Conservation (phyloP, 2,113 vertebrate genomes). For the Sander lucioperca region DNA sequence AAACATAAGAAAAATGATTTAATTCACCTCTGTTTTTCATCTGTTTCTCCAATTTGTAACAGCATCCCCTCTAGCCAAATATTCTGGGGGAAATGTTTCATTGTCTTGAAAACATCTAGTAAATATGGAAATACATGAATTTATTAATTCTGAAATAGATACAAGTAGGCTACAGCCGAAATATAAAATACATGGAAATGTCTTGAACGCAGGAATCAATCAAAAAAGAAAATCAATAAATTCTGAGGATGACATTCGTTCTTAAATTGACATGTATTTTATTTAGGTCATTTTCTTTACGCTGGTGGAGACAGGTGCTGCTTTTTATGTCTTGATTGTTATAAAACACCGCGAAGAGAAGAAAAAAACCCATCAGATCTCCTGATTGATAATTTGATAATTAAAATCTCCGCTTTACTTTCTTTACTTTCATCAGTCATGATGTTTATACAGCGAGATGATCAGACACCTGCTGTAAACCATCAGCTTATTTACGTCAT, state of each 20-base stretch:
- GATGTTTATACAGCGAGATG: conserved; percentile 13
- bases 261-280: background rate
- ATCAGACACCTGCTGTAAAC: conserved; percentile 60
- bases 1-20: conserved; percentile 24
- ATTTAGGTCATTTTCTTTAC: conserved; percentile 12
- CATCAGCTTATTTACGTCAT: background rate
- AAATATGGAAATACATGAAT: conserved; percentile 14
- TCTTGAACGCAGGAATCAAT: background rate
- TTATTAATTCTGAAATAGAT: conserved; percentile 5
- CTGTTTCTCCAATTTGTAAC: conserved; percentile 2
- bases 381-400: conserved; percentile 3
- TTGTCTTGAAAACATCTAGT: conserved; percentile 13
- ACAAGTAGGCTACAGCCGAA: background rate
- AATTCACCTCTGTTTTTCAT: conserved; percentile 19
- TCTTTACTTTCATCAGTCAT: background rate
- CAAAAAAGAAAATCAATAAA: background rate
- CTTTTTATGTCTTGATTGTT: background rate
- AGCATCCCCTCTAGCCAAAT: conserved; percentile 6
- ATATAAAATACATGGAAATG: background rate
- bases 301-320: conserved; percentile 33
- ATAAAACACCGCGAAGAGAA: background rate
- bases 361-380: background rate
- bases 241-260: background rate
- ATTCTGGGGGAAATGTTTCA: background rate
- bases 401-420: conserved; percentile 1